Conservation (phyloP, 2,113 vertebrate species). For the Protobothrops mucrosquamatus region DNA sequence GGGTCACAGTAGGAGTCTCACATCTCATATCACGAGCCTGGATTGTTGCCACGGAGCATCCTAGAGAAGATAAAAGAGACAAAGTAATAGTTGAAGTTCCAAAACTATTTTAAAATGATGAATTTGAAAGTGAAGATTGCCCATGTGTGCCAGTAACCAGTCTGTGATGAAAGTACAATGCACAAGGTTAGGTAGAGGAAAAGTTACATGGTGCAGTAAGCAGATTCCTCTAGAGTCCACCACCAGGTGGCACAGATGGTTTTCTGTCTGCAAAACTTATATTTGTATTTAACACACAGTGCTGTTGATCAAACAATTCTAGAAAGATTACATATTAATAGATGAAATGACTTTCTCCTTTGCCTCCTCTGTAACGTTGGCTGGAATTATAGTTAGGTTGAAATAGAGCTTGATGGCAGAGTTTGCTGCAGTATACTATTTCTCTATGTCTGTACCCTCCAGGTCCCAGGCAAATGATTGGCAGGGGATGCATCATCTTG, state of each 20-base stretch:
- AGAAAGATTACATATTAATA: neutral
- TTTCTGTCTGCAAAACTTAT: neutral
- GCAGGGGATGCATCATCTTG: neutral
- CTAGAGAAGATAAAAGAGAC: slow-evolving; percentile 43
- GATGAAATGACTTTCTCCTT: neutral
- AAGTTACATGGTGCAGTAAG: neutral
- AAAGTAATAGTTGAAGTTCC: neutral
- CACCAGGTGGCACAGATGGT: neutral
- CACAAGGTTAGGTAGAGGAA: neutral
- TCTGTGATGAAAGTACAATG: neutral
- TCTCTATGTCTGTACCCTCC: neutral
- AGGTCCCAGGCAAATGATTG: neutral
- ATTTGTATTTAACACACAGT: neutral
- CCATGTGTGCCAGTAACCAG: neutral
- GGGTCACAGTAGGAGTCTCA: neutral
- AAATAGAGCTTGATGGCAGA: neutral
- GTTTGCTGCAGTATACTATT: neutral
- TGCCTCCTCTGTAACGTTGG: neutral
- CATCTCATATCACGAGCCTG: neutral
- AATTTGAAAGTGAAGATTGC: neutral
- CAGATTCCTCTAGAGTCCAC: neutral
- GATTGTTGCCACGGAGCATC: neutral
- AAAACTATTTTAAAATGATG: fast-evolving
- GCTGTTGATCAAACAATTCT: neutral
- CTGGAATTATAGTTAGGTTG: neutral